Evolutionary conservation across 2,113 vertebrate genomes (phyloP).

Genomic region (Jacana jacana): DNA sequence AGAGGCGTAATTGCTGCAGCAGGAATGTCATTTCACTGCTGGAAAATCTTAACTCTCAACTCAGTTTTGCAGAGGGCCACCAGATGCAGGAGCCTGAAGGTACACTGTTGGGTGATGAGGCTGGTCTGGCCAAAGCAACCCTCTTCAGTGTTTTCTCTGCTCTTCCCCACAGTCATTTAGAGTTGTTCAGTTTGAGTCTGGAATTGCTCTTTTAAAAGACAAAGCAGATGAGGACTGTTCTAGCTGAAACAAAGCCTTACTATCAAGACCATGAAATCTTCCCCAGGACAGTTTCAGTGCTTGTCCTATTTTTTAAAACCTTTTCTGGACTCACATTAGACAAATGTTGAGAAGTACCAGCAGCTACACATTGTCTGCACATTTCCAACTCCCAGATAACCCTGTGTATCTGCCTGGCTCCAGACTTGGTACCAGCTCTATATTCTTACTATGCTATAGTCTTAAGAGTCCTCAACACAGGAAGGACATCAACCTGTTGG

Average conservation of each 20-base stretch:
- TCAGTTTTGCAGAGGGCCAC: background rate
- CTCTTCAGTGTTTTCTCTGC: background rate
- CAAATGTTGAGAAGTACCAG: background rate
- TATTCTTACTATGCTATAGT: background rate
- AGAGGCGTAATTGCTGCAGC: background rate
- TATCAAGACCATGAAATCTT: background rate
- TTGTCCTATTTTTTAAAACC: background rate
- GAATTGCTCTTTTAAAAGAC: background rate
- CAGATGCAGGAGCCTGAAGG: background rate
- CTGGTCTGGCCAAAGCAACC: background rate
- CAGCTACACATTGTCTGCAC: background rate
- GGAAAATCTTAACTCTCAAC: background rate
- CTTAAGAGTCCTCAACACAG: too few relatives aligned
- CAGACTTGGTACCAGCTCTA: background rate
- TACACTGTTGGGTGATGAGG: background rate
- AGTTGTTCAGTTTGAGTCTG: background rate
- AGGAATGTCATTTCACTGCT: background rate
- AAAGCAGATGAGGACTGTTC: background rate
- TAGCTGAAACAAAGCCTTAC: background rate
- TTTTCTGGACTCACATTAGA: background rate
- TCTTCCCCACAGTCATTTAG: background rate
- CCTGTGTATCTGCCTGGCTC: background rate
- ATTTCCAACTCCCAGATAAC: background rate
- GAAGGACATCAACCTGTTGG: too few relatives aligned
- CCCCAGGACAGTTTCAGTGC: background rate